Conservation (phyloP, 2,797 vertebrate genomes). For the Cuniculus paca region DNA sequence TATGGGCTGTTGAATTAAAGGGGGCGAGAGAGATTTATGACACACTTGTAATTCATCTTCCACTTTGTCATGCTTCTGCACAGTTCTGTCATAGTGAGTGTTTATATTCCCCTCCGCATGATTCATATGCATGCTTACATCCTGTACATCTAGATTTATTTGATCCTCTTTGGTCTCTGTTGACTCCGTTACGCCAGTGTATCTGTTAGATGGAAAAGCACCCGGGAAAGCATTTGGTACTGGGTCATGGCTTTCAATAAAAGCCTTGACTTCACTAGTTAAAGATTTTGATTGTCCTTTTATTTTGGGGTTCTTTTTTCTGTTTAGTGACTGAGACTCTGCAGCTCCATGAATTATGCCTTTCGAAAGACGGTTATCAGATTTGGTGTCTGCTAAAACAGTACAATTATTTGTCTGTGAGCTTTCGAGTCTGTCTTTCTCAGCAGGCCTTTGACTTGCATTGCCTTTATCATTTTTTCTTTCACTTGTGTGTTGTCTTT, state of each 20-base stretch:
- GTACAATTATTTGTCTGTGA: slow-evolving; percentile 75
- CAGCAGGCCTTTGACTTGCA: slow-evolving; percentile 79
- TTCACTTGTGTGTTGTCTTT: slow-evolving; percentile 88
- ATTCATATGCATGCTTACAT: slow-evolving; percentile 81
- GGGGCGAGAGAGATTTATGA: slow-evolving; percentile 87
- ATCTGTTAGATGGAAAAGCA: slow-evolving; percentile 87
- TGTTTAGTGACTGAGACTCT: slow-evolving; percentile 80
- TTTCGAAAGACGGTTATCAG: slow-evolving; percentile 86
- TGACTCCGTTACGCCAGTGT: slow-evolving; percentile 85
- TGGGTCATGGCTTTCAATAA: slow-evolving; percentile 86
- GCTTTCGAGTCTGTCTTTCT: slow-evolving; percentile 73
- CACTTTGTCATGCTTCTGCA: slow-evolving; percentile 84
- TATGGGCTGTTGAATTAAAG: slow-evolving; percentile 91
- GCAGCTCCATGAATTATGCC: slow-evolving; percentile 82
- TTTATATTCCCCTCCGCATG: slow-evolving; percentile 80
- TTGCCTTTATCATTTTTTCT: slow-evolving; percentile 85
- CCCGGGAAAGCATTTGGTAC: slow-evolving; percentile 87
- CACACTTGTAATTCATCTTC: slow-evolving; percentile 83
- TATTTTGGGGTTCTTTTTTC: slow-evolving; percentile 85
- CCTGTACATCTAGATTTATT: slow-evolving; percentile 76
- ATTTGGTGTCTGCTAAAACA: slow-evolving; percentile 76
- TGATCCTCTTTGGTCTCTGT: slow-evolving; percentile 89
- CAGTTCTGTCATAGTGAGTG: slow-evolving; percentile 84
- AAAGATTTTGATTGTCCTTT: slow-evolving; percentile 85
- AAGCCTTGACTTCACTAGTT: slow-evolving; percentile 84